Percentiles rank a stretch among this genome's conserved stretches.
Evolutionary conservation across 1,140 invertebrate genomes (phyloP).

Genomic region (Hormaphis cornu): DNA sequence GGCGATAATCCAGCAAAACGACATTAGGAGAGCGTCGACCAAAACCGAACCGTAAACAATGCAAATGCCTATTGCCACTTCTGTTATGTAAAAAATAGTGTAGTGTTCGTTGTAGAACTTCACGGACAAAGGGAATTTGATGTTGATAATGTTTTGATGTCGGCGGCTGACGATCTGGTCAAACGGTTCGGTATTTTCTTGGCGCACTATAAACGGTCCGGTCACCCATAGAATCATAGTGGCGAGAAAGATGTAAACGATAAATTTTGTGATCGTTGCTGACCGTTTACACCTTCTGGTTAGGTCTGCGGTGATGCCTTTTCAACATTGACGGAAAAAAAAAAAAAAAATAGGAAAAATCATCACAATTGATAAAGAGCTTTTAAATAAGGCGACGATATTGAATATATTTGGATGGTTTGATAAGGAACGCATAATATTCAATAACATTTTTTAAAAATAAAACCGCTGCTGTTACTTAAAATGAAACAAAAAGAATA

Average conservation of each 20-base stretch:
- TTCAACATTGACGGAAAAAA: too few species aligned
- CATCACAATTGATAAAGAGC: too few species aligned
- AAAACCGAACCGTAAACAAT: background rate
- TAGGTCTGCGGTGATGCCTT: background rate
- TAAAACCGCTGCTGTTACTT: too few species aligned
- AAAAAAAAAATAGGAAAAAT: too few species aligned
- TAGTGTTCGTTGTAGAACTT: background rate
- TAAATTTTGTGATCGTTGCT: background rate
- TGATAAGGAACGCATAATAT: too few species aligned
- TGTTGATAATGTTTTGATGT: background rate
- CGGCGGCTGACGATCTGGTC: background rate
- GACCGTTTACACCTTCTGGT: background rate
- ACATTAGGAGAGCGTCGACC: background rate
- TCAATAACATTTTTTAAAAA: too few species aligned
- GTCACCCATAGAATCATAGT: background rate
- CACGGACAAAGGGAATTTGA: background rate
- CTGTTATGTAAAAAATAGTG: background rate
- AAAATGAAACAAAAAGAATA: too few species aligned
- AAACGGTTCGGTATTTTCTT: background rate
- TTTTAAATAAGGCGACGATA: too few species aligned
- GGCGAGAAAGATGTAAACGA: background rate
- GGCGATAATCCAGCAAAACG: background rate
- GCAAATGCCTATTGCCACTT: background rate
- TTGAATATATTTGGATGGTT: too few species aligned
- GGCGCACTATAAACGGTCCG: background rate